Evolutionary conservation across 1,140 invertebrate genomes (phyloP).

Genomic region (Papilio glaucus): DNA sequence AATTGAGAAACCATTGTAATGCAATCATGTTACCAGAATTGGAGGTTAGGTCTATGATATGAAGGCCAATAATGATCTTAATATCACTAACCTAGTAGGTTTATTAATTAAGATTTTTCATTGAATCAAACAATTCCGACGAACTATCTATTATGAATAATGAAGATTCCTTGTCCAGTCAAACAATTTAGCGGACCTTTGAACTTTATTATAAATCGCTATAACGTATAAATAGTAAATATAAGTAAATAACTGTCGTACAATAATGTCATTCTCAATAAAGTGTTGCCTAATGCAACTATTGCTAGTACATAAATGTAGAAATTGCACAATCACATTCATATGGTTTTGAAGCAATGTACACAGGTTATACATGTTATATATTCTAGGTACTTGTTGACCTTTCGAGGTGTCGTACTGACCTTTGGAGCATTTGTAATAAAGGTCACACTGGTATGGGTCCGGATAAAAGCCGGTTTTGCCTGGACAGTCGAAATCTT

Average conservation of each 20-base stretch:
- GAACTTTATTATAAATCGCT: no score
- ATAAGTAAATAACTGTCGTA: neutral
- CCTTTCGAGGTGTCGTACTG: constrained; percentile 72
- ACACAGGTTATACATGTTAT: constrained; percentile 41
- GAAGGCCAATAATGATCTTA: no score
- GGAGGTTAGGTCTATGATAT: no score
- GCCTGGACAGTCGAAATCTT: constrained; percentile 88
- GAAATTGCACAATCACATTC: neutral
- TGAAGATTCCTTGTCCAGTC: no score
- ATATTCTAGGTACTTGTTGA: constrained; percentile 47
- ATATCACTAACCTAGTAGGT: no score
- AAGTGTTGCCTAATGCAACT: neutral
- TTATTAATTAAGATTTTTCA: no score
- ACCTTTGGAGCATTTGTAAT: constrained; percentile 89
- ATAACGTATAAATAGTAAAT: no score
- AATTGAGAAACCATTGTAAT: no score
- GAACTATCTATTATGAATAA: no score
- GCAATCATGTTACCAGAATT: no score
- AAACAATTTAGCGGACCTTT: no score
- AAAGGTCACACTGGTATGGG: constrained; percentile 91
- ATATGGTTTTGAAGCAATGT: neutral
- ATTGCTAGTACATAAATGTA: neutral
- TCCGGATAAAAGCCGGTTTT: constrained; percentile 91
- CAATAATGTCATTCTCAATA: neutral
- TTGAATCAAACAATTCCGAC: no score